Base-by-base conservation (phyloP, 2,888 invertebrate genomes). In the Agonopterix arenella region DNA sequence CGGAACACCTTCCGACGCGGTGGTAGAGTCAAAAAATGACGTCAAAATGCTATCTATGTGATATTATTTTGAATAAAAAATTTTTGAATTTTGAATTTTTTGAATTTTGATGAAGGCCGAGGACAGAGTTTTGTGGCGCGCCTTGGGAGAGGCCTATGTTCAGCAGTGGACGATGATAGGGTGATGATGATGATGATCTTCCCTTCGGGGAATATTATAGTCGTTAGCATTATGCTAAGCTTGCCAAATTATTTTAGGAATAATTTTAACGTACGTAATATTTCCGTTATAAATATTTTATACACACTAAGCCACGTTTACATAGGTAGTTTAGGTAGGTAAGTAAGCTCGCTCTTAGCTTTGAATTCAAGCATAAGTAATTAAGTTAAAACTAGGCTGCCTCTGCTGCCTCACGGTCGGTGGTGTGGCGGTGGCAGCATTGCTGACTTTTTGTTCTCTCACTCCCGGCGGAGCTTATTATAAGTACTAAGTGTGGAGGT, bases 261-360 rank as follows among this genome's bases (percentile, higher is more conserved):
- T n/a, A 40, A 40, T 40, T 40, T 9, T 4, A n/a, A 40, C 10
- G 40, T n/a, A 9, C 40, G 9, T n/a, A 40, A n/a, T 9, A 9
- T 40, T n/a, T 40, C 40, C 40, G n/a, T 47, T 49, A 46, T 48
- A 48, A 45, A 48, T 46, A 46, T 51, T 49, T 49, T 49, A 52
- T 47, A 52, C 44, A 36, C 40, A 46, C 44, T 52, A 49, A 49
- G 43, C 49, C 46, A 44, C 36, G 49, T 52, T 52, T 49, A 44
- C 52, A 52, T 52, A 47, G 36, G 36, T 36, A 36, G 42, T 5
- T 28, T 52, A 47, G 36, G 36, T 36, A 36, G 42, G 28, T 28
- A 44, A 40, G 40, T 45, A 45, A n/a, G 46, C 46, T 49, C 45
- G 11, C 8, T 13, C 43, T 13, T n/a, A 3, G 13, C 43, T 11